Conservation (phyloP, 2,113 vertebrate genomes). For the Xiphias gladius region DNA sequence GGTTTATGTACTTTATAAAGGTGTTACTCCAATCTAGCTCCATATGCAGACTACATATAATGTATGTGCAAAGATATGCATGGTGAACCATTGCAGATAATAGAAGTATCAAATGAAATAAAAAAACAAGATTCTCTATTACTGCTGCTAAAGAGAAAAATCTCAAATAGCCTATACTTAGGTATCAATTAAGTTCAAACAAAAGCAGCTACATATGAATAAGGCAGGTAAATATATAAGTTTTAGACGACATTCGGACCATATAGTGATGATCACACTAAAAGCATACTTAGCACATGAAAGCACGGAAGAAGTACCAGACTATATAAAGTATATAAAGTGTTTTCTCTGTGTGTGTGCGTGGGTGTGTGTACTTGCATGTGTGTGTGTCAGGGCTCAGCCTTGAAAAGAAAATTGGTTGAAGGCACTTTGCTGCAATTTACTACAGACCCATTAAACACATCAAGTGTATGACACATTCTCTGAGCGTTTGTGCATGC, state of each 20-base stretch:
- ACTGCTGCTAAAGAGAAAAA: background rate
- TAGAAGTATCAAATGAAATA: background rate
- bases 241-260: background rate
- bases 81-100: background rate
- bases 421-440: slow-evolving; percentile 77
- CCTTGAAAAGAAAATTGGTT: slow-evolving; percentile 76
- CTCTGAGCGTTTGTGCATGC: background rate
- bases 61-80: background rate
- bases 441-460: slow-evolving; percentile 80
- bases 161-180: background rate
- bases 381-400: slow-evolving; percentile 64
- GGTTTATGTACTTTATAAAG: slow-evolving; percentile 22
- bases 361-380: slow-evolving; percentile 19
- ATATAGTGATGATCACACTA: too few species aligned
- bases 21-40: background rate
- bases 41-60: background rate
- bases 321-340: too few species aligned
- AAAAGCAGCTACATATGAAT: background rate
- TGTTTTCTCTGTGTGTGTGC: background rate
- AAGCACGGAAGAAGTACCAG: too few species aligned
- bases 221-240: background rate
- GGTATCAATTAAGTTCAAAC: background rate
- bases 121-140: background rate
- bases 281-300: background rate
- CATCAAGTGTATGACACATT: slow-evolving; percentile 48